Evolutionary conservation across 2,797 vertebrate species (phyloP).

Genomic region (Podarcis siculus): DNA sequence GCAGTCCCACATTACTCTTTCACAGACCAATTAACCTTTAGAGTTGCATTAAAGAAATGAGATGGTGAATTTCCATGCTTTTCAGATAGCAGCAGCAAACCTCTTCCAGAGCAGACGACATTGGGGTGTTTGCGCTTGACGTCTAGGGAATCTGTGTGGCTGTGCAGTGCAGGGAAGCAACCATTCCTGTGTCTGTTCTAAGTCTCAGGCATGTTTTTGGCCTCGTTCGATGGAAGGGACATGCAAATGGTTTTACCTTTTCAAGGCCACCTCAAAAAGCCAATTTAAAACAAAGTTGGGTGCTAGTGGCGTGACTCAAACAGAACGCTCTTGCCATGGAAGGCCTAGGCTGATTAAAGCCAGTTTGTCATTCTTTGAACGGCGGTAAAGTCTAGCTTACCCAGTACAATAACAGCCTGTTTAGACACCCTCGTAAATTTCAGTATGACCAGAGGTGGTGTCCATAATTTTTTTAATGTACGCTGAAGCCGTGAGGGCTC

Average conservation of each 20-base stretch:
- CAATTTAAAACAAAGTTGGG: conserved; percentile 58
- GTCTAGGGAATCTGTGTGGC: conserved; percentile 22
- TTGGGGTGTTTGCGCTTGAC: background rate
- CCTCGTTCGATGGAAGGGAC: conserved; percentile 38
- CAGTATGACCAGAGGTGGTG: conserved; percentile 70
- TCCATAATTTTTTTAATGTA: conserved; percentile 76
- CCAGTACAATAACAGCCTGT: conserved; percentile 66
- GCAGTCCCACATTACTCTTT: conserved; percentile 68
- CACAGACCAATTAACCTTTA: conserved; percentile 80
- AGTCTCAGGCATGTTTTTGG: conserved; percentile 56
- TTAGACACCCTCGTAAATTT: conserved; percentile 72
- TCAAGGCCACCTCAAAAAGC: conserved; percentile 28
- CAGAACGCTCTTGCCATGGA: conserved; percentile 49
- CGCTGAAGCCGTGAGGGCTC: conserved; percentile 58
- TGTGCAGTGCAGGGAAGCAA: conserved; percentile 21
- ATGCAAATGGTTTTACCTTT: background rate
- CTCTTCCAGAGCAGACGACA: conserved; percentile 54
- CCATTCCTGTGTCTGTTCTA: background rate
- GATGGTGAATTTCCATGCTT: conserved; percentile 69
- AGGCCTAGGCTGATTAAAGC: conserved; percentile 61
- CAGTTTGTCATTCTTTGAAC: conserved; percentile 62
- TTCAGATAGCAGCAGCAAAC: conserved; percentile 63
- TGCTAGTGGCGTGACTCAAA: conserved; percentile 53
- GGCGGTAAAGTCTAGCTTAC: conserved; percentile 70
- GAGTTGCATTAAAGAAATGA: conserved; percentile 79